These are phyloP conservation scores for Epicampocera succincta DNA, from an alignment of 2,888 invertebrate genomes.

Conservation along the genomic window DNA sequence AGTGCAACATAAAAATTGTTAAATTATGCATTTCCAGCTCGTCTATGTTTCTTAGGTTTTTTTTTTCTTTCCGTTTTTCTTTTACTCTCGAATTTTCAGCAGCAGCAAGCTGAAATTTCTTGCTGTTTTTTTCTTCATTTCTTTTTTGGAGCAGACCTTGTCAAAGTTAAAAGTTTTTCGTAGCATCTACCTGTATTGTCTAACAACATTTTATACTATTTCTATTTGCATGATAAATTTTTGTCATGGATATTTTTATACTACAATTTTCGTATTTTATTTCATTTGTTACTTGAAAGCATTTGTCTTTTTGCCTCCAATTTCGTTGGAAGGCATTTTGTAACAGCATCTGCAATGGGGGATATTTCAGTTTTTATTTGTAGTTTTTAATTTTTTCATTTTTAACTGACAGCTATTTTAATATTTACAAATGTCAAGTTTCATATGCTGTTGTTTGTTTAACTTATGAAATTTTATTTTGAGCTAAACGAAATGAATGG, in stretches of 20 bases:
- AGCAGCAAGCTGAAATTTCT: not conserved
- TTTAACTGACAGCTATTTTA: constrained; percentile 57
- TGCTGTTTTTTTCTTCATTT: constrained; percentile 14
- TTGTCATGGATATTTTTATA: constrained; percentile 39
- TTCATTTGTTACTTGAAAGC: constrained; percentile 51
- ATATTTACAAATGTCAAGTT: constrained; percentile 66
- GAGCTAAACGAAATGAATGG: constrained; percentile 1
- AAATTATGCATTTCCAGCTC: constrained; percentile 61
- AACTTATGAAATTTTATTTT: constrained; percentile 46
- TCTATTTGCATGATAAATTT: constrained; percentile 12
- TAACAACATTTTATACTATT: constrained; percentile 40
- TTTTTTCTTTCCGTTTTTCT: not conserved
- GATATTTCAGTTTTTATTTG: constrained; percentile 37
- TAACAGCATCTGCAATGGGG: constrained; percentile 57
- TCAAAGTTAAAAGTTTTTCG: constrained; percentile 47
- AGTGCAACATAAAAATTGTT: constrained; percentile 56
- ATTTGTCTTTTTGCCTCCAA: constrained; percentile 22
- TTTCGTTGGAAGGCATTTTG: constrained; percentile 29
- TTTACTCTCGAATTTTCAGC: not conserved
- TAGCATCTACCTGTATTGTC: constrained; percentile 39
- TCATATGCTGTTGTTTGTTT: constrained; percentile 38
- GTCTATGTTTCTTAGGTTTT: constrained; percentile 42
- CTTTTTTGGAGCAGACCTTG: constrained; percentile 44
- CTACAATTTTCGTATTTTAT: constrained; percentile 36
- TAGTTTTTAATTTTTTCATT: constrained; percentile 2